Percentiles rank a stretch among this genome's conserved stretches.
Conservation (phyloP, 2,797 vertebrate genomes). For the Clarias laeviceps region DNA sequence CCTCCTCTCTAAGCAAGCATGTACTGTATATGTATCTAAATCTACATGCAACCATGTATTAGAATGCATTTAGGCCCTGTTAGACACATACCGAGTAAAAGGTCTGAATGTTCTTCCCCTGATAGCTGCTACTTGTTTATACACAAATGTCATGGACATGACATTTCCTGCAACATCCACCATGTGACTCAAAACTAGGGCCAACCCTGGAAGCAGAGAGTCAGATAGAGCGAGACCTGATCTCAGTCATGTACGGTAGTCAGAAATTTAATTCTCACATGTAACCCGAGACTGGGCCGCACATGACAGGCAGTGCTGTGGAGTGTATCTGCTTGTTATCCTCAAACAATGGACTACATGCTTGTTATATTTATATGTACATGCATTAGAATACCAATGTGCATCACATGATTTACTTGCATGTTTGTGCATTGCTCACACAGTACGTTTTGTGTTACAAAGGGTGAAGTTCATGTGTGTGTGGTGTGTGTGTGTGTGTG, state of each 20-base stretch:
- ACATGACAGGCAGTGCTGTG: not conserved
- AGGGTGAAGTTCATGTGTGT: not conserved
- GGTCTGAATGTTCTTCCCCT: not conserved
- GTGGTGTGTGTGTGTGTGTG: conserved; percentile 1
- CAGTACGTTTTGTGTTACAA: not conserved
- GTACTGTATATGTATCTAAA: not conserved
- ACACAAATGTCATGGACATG: conserved; percentile 45
- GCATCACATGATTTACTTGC: not conserved
- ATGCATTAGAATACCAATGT: not conserved
- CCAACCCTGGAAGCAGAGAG: not conserved
- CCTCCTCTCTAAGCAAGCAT: not conserved
- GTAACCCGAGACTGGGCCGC: conserved; percentile 4
- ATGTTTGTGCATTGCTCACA: not conserved
- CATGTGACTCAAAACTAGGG: conserved; percentile 28
- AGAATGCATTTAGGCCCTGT: not conserved
- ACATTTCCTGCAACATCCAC: conserved; percentile 50
- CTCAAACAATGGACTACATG: conserved; percentile 16
- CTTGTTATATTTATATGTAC: not conserved
- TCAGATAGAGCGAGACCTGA: conserved; percentile 11
- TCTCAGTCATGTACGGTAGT: conserved; percentile 32
- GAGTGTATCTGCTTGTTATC: not conserved
- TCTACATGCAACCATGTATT: not conserved
- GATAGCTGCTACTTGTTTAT: conserved; percentile 32
- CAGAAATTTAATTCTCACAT: conserved; percentile 8
- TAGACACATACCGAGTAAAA: too few species aligned